A percentile compares a stretch with the other conserved stretches of the same genome.
Evolutionary conservation across 2,888 invertebrate species (phyloP).

Genomic region (Ophraella communa): DNA sequence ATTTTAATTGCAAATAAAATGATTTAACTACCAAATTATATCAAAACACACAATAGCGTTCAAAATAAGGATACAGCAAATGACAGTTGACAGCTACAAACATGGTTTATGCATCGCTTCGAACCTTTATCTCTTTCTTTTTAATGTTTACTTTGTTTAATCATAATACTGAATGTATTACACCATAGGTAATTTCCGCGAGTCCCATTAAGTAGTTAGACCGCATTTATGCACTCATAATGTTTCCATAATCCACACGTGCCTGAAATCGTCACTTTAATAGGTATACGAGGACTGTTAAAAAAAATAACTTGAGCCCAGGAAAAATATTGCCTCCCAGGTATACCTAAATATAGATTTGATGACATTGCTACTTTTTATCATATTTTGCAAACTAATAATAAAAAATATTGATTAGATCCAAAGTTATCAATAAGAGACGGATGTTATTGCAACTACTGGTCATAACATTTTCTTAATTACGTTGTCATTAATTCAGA

Average conservation of each 20-base stretch:
- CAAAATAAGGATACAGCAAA: slow-evolving; percentile 13
- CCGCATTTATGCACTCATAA: neutral
- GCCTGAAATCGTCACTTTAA: neutral
- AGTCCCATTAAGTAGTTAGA: neutral
- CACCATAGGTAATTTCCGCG: neutral
- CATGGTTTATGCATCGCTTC: slow-evolving; percentile 4
- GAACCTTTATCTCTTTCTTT: neutral
- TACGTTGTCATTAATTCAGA: too few species aligned
- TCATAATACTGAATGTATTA: too few species aligned
- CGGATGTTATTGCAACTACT: too few species aligned
- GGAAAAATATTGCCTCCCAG: too few species aligned
- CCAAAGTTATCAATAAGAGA: too few species aligned
- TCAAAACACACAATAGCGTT: slow-evolving; percentile 31
- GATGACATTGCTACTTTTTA: too few species aligned
- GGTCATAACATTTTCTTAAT: too few species aligned
- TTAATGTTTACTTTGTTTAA: neutral
- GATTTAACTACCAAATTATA: slow-evolving; percentile 35
- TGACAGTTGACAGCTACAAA: slow-evolving; percentile 7
- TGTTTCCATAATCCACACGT: neutral
- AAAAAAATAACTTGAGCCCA: too few species aligned
- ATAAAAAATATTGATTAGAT: too few species aligned
- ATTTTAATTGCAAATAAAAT: slow-evolving; percentile 35
- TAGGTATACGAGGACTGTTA: too few species aligned
- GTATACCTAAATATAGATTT: too few species aligned
- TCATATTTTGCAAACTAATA: too few species aligned